These are phyloP conservation scores for Hystrix cristata DNA, from an alignment of 2,113 vertebrate genomes.

Conservation along the genomic window DNA sequence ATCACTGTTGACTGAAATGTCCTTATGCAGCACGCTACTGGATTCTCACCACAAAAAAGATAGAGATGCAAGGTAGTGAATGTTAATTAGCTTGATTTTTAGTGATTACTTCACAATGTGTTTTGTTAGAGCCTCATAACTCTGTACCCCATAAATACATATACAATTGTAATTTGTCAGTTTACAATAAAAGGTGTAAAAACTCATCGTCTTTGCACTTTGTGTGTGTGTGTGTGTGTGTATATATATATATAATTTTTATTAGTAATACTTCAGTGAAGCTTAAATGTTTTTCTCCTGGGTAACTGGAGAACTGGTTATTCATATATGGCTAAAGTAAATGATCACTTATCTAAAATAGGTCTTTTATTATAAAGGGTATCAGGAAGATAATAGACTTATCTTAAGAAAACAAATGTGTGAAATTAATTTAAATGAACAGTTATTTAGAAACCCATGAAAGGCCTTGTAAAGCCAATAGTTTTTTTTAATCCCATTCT, in stretches of 20 bases:
- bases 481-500: neutral
- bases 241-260: neutral
- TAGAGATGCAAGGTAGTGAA: neutral
- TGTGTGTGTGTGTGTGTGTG: neutral
- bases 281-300: neutral
- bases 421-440: constrained; percentile 39
- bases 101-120: neutral
- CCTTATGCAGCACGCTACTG: neutral
- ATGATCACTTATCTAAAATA: neutral
- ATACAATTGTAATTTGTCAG: neutral
- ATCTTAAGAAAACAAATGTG: constrained; percentile 6
- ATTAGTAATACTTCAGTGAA: neutral
- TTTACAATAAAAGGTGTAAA: neutral
- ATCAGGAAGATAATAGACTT: neutral
- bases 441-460: constrained; percentile 8
- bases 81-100: neutral
- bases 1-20: neutral
- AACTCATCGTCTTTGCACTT: neutral
- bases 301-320: neutral
- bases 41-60: neutral
- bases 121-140: neutral
- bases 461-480: neutral
- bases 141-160: neutral
- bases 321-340: constrained; percentile 25
- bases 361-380: neutral